A percentile compares a stretch with the other conserved stretches of the same genome.
phyloP scores from a whole-genome alignment of 2,113 vertebrate genomes.

The Mus pahari region DNA sequence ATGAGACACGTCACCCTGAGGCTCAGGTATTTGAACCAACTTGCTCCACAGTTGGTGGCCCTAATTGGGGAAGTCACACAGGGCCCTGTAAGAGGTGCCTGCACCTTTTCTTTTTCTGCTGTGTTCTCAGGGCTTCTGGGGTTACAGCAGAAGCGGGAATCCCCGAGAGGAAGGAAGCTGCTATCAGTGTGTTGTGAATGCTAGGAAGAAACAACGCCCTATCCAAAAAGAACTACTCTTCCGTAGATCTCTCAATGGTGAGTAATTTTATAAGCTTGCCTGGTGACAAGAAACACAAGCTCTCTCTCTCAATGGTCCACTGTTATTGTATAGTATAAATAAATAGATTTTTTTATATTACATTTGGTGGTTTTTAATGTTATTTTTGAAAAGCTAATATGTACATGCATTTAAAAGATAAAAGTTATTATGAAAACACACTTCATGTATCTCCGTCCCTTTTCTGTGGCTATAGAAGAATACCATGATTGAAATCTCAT shows the following conservation, averaged over 20 bases:
- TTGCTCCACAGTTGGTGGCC: not conserved
- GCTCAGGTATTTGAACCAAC: not conserved
- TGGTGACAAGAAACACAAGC: not conserved
- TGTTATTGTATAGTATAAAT: not conserved
- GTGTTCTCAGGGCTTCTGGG: too few relatives aligned
- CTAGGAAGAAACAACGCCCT: fast-evolving
- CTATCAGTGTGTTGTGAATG: not conserved
- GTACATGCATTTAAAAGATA: not conserved
- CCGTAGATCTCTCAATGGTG: not conserved
- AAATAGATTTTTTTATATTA: not conserved
- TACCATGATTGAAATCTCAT: not conserved
- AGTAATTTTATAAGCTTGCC: not conserved
- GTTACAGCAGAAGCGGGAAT: fast-evolving
- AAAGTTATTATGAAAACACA: not conserved
- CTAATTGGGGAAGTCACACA: not conserved
- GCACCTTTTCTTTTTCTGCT: not conserved
- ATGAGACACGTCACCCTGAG: not conserved
- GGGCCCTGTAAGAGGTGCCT: not conserved
- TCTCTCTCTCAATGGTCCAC: fast-evolving
- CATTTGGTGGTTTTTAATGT: not conserved
- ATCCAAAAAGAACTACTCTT: not conserved
- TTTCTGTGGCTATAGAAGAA: not conserved
- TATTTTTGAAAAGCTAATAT: not conserved
- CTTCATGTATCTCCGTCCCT: not conserved
- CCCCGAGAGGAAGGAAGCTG: fast-evolving